Base-by-base conservation (phyloP, 1,140 invertebrate species). In the Heliothis virescens region DNA sequence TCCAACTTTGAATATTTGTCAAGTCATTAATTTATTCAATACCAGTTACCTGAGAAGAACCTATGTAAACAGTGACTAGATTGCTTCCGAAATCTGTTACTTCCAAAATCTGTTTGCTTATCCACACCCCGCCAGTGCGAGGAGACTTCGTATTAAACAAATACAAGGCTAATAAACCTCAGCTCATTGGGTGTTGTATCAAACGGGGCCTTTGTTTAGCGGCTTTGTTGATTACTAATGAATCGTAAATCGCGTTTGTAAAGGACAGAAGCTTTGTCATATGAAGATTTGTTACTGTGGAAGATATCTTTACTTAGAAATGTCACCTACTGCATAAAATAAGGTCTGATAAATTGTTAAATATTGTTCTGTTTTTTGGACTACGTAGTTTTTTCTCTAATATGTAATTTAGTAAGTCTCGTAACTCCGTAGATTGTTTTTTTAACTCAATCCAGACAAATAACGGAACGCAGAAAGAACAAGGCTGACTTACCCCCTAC, bases 91-190 rank as follows among this genome's bases (percentile, higher is more conserved):
- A 82, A 80, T 79, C 77, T 82, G 85, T 86, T 81, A 84, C 82
- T 86, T 86, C 79, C 76, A 52, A 80, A 82, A 80, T 81, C 79
- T 82, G 85, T 81, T 86, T 86, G 85, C 59, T 80, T 74, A 81
- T 71, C 65, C 52, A 65, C 65, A 60, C 81, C 62, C 63, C 60
- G 41, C 34, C 29, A 57, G 67, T 62, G 71, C 67, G 76, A 52
- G 16, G n/a, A 16, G 53, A 52, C 73, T 80, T 75, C 75, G 67
- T 74, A 81, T 60, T 84, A 69, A 80, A 83, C 82, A 87, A 88
- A 86, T 86, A 87, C 87, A 86, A 82, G 79, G 60, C 79, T 85
- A 88, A 88, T 88, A 85, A 84, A 79, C 78, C 81, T 80, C 63
- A 59, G 80, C 82, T 80, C 59, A 77, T 74, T 81, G 59, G 78